Conservation (phyloP, 2,888 invertebrate genomes). For the Leucoptera coffeella region DNA sequence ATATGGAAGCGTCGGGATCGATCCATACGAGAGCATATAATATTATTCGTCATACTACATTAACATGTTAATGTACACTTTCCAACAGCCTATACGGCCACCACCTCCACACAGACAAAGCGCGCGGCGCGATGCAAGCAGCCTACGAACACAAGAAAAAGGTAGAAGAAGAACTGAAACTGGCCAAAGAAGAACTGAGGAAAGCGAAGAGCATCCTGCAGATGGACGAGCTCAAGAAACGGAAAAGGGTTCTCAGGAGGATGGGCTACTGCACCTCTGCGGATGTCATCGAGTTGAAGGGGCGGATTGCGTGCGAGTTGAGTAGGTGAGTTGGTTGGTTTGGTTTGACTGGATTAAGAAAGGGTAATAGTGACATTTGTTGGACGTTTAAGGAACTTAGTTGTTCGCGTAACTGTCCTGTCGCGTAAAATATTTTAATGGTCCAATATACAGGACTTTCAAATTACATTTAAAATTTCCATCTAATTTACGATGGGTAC, state of each 20-base stretch:
- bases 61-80: not conserved
- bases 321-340: slow-evolving; percentile 58
- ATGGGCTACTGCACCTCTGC: slow-evolving; percentile 87
- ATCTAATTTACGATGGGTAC: not conserved
- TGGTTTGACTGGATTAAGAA: not conserved
- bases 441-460: not conserved
- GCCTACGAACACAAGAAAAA: slow-evolving; percentile 72
- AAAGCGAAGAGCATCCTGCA: slow-evolving; percentile 89
- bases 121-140: slow-evolving; percentile 65
- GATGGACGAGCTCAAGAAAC: slow-evolving; percentile 92
- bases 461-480: not conserved
- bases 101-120: slow-evolving; percentile 69
- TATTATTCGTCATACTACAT: too few relatives aligned
- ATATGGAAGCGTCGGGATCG: too few relatives aligned
- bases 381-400: too few relatives aligned
- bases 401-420: too few relatives aligned
- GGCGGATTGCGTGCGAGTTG: slow-evolving; percentile 97
- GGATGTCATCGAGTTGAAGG: slow-evolving; percentile 96
- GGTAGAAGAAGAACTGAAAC: slow-evolving; percentile 56
- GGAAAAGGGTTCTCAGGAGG: slow-evolving; percentile 88
- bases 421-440: too few relatives aligned
- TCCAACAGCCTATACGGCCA: slow-evolving; percentile 65
- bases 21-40: too few relatives aligned
- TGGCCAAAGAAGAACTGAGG: slow-evolving; percentile 66
- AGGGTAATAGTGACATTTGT: not conserved